phyloP scores from a whole-genome alignment of 2,888 invertebrate species.

The Scaptomyza reducta region DNA sequence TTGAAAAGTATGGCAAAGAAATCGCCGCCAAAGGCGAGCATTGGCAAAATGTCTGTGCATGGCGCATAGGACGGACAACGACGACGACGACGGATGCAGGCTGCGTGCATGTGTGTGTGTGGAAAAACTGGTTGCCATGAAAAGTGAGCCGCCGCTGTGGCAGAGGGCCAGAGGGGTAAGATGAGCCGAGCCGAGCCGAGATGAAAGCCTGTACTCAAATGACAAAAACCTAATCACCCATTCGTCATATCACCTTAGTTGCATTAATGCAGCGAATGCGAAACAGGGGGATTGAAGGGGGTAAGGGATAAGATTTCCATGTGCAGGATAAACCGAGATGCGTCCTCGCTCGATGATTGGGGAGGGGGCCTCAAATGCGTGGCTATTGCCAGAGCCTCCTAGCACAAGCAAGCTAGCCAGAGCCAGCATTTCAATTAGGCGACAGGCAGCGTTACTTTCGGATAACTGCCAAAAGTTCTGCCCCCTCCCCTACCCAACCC shows the following conservation, averaged over 20 bases:
- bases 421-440: conserved; percentile 71
- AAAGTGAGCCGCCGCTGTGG: conserved; percentile 38
- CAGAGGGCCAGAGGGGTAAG: neutral
- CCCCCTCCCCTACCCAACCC: too few species aligned
- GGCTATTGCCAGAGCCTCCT: conserved; percentile 59
- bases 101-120: neutral
- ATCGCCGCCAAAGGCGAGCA: conserved; percentile 71
- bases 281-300: neutral
- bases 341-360: conserved; percentile 32
- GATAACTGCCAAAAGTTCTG: neutral
- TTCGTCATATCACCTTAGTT: conserved; percentile 78
- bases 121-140: conserved; percentile 25
- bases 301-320: conserved; percentile 26
- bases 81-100: conserved; percentile 17
- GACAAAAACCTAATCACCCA: conserved; percentile 78
- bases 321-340: conserved; percentile 49
- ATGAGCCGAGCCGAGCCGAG: neutral
- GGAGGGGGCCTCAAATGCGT: conserved; percentile 51
- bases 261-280: conserved; percentile 61
- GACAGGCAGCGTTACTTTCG: conserved; percentile 22
- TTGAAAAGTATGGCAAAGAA: conserved; percentile 74
- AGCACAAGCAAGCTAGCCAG: too few species aligned
- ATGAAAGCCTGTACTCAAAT: conserved; percentile 11
- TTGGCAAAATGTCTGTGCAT: too few species aligned
- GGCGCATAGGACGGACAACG: conserved; percentile 8